Evolutionary conservation across 2,797 vertebrate genomes (phyloP).

Genomic region (Gymnocypris eckloni): DNA sequence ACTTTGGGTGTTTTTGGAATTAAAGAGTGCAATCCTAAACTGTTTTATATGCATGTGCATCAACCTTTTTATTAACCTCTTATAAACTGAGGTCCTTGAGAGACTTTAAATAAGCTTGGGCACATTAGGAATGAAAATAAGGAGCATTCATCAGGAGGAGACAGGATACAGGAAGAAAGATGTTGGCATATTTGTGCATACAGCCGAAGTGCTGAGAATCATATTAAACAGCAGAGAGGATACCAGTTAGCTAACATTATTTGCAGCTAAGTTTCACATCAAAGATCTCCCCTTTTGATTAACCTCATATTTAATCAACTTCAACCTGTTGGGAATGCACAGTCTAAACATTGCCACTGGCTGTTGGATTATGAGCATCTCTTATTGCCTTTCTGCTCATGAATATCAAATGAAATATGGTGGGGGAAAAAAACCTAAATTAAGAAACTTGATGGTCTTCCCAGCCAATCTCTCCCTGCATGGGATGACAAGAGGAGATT

Average conservation of each 20-base stretch:
- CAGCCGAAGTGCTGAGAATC: not conserved
- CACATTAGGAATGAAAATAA: not conserved
- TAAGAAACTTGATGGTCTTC: not conserved
- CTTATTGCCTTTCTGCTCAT: slow-evolving; percentile 36
- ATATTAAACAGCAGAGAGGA: slow-evolving; percentile 24
- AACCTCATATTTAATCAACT: slow-evolving; percentile 39
- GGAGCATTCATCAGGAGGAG: slow-evolving; percentile 7
- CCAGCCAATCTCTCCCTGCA: not conserved
- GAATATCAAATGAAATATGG: slow-evolving; percentile 27
- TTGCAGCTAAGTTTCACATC: slow-evolving; percentile 24
- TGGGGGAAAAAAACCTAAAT: not conserved
- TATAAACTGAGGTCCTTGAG: not conserved
- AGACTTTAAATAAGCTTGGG: slow-evolving; percentile 22
- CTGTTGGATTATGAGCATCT: slow-evolving; percentile 24
- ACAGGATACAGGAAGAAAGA: not conserved
- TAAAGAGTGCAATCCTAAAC: not conserved
- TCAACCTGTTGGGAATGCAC: slow-evolving; percentile 16
- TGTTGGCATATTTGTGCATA: slow-evolving; percentile 4
- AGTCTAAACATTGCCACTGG: slow-evolving; percentile 32
- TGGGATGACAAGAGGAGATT: not conserved
- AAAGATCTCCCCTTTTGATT: slow-evolving; percentile 35
- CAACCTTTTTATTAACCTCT: slow-evolving; percentile 16
- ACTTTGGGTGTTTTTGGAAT: not conserved
- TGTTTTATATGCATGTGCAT: not conserved
- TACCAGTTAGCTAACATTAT: slow-evolving; percentile 22